phyloP scores from a whole-genome alignment of 2,797 vertebrate species.

The Periophthalmus magnuspinnatus region DNA sequence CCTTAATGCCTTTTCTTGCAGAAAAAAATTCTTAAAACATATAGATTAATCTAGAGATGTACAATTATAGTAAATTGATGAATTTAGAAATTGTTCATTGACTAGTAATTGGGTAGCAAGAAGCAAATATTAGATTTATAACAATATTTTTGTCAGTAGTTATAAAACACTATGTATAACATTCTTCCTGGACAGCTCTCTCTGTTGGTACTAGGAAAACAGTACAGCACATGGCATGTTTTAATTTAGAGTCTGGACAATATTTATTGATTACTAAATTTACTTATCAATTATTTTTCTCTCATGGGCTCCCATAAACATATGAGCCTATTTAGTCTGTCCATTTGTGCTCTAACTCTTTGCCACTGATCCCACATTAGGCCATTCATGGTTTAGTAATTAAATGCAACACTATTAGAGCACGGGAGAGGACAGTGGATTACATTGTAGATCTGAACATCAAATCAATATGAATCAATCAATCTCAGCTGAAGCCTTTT shows the following conservation, averaged over 20 bases:
- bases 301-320: neutral
- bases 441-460: slow-evolving; percentile 45
- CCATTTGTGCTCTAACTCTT: slow-evolving; percentile 9
- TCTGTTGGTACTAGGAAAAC: neutral
- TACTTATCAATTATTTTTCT: neutral
- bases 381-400: slow-evolving; percentile 33
- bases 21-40: neutral
- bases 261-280: neutral
- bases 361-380: slow-evolving; percentile 24
- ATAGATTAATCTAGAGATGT: neutral
- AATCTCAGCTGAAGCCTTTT: slow-evolving; percentile 34
- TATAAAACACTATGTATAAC: neutral
- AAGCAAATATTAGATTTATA: too few species aligned
- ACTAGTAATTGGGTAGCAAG: neutral
- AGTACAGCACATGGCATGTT: too few species aligned
- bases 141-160: too few species aligned
- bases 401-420: slow-evolving; percentile 37
- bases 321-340: slow-evolving; percentile 5
- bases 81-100: neutral
- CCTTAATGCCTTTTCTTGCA: too few species aligned
- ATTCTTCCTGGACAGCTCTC: neutral
- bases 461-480: slow-evolving; percentile 61
- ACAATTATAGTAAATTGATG: neutral
- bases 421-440: slow-evolving; percentile 45
- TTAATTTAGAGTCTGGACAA: neutral